Base-by-base conservation (phyloP, 2,797 vertebrate species). In the Trichosurus vulpecula region DNA sequence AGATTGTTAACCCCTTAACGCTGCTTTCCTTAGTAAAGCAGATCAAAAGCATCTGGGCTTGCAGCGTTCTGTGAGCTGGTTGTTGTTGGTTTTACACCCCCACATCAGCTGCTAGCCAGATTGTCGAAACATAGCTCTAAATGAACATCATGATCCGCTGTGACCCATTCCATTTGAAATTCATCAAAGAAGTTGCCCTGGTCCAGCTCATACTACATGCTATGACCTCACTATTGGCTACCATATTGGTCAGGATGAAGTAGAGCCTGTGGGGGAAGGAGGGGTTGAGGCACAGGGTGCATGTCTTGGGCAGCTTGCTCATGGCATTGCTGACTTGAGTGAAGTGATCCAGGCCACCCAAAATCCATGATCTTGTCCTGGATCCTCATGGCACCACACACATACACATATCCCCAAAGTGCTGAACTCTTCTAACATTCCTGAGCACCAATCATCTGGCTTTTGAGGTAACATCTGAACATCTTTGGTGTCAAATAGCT, bases 141-240 rank as follows among this genome's bases (percentile, higher is more conserved):
- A 96, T 99, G 99, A 96, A 99, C 99, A 52, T 99, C 99, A 97
- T 99, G 98, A 51, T 99, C 99, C 11, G 98, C 95, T 3, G 99
- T 99, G 41, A 99, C 98, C 0, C 99, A 99, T 97, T 99, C 99
- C 99, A 99, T 99, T 97, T 99, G 99, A 98, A 99, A 99, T 96
- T 99, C 99, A 6, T 99, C 99, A 52, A 99, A 99, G 98, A 99
- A 99, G 98, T 99, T 99, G 31, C 98, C 99, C 99, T 99, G 99
- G 0, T 98, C 97, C 97, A 99, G 98, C 41, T 99, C 99, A 47
- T 99, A 99, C 99, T 99, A 99, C 99, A 99, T 99, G 97, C 99
- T 98, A 95, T 47, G 95, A 99, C 99, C 0, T 99, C 99, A 4
- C 99, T 99, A 52, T 98, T 99, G 0, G 99, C 98, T 31, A 99